These are phyloP conservation scores for Ommatoiulus sabulosus DNA, from an alignment of 2,888 invertebrate genomes.

Conservation along the genomic window DNA sequence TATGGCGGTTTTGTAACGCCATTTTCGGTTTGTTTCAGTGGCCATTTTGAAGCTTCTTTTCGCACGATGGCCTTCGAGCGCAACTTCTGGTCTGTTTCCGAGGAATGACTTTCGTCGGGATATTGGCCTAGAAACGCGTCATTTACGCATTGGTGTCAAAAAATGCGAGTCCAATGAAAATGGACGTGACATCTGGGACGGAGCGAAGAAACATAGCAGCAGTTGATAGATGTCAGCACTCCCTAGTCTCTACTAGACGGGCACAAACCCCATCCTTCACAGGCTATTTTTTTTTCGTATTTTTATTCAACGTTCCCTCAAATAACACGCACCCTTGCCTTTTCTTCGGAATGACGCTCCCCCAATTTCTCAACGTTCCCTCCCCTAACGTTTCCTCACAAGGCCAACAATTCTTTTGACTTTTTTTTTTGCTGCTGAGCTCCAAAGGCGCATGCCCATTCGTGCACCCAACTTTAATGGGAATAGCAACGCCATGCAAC, in stretches of 20 bases:
- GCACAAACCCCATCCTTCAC: slow-evolving; percentile 25
- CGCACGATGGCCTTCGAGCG: background rate
- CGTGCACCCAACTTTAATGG: background rate
- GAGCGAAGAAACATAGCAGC: background rate
- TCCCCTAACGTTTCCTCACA: slow-evolving; percentile 2
- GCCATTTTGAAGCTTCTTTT: background rate
- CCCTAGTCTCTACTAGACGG: slow-evolving; percentile 32
- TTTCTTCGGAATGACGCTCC: slow-evolving; percentile 18
- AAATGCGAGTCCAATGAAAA: slow-evolving; percentile 29
- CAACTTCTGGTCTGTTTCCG: background rate
- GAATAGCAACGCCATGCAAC: background rate
- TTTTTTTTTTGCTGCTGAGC: background rate
- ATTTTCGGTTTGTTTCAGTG: background rate
- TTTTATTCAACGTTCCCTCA: slow-evolving; percentile 20
- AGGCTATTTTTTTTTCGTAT: background rate
- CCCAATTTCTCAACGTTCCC: background rate
- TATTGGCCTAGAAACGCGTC: background rate
- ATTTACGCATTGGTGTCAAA: slow-evolving; percentile 42
- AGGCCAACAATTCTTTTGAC: slow-evolving; percentile 30
- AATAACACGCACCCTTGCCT: slow-evolving; percentile 18
- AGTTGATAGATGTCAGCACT: slow-evolving; percentile 48
- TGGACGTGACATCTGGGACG: slow-evolving; percentile 44
- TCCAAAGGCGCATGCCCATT: background rate
- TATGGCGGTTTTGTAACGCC: too few relatives aligned
- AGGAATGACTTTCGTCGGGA: background rate